A percentile compares a stretch with the other conserved stretches of the same genome.
Evolutionary conservation across 2,113 vertebrate genomes (phyloP).

Genomic region (Xiphorhynchus elegans): DNA sequence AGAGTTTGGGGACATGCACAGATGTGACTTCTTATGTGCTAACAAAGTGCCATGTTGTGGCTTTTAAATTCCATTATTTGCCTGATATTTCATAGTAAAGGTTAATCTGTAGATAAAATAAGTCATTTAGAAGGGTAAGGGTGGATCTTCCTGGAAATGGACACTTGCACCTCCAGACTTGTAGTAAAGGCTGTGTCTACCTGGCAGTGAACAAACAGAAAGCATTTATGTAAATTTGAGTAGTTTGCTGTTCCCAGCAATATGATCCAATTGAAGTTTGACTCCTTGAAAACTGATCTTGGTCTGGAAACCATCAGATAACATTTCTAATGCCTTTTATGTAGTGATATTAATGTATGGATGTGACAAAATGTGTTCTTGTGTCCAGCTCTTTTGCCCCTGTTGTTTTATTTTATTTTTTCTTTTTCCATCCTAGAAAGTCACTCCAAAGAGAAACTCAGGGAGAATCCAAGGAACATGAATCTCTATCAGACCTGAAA

Average conservation of each 20-base stretch:
- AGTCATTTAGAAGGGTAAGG: neutral
- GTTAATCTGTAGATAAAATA: rapidly evolving
- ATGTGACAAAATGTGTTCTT: neutral
- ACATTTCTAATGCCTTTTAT: neutral
- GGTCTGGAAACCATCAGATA: neutral
- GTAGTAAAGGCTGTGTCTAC: neutral
- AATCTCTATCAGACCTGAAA: constrained; percentile 55
- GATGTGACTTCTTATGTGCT: neutral
- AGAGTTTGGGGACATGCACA: neutral
- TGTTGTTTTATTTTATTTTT: neutral
- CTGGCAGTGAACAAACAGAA: neutral
- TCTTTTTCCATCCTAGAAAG: constrained; percentile 60
- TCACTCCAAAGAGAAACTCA: neutral
- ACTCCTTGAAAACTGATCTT: neutral
- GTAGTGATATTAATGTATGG: neutral
- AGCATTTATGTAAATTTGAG: neutral
- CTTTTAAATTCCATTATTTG: neutral
- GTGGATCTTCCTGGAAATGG: neutral
- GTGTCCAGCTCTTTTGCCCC: neutral
- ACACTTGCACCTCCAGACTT: neutral
- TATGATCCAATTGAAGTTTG: neutral
- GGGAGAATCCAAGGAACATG: neutral
- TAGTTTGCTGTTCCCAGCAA: neutral
- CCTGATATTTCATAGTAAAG: neutral
- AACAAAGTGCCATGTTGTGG: neutral